Evolutionary conservation across 2,888 invertebrate species (phyloP).

Genomic region (Creontiades dilutus): DNA sequence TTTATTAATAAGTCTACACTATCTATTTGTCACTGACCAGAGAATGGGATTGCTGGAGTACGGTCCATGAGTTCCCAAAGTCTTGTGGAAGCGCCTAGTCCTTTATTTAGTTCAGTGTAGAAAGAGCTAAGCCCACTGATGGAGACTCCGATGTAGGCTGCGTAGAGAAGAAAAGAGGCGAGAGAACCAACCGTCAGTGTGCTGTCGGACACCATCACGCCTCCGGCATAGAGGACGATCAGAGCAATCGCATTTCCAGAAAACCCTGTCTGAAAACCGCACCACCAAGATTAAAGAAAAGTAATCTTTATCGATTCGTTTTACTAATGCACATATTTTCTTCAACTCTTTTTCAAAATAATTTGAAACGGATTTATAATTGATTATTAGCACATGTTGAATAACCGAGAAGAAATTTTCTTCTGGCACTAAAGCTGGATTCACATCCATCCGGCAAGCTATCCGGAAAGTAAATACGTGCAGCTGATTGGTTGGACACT

Average conservation of each 20-base stretch:
- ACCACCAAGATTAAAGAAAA: too few species aligned
- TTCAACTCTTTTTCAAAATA: too few species aligned
- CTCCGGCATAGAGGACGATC: constrained; percentile 94
- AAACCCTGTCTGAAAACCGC: constrained; percentile 85
- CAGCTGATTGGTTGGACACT: too few species aligned
- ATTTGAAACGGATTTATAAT: too few species aligned
- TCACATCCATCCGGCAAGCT: too few species aligned
- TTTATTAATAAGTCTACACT: too few species aligned
- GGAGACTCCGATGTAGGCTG: constrained; percentile 94
- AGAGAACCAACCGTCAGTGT: constrained; percentile 90
- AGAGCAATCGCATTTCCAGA: constrained; percentile 94
- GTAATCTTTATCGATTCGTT: too few species aligned
- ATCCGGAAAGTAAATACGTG: too few species aligned
- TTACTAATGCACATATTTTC: too few species aligned
- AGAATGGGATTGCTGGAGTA: constrained; percentile 79
- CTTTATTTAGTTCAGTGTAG: constrained; percentile 95
- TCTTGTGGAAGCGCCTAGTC: constrained; percentile 93
- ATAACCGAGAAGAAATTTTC: too few species aligned
- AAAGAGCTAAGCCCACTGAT: constrained; percentile 94
- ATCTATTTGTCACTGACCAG: constrained; percentile 38
- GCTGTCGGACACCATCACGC: constrained; percentile 90
- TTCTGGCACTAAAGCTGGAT: too few species aligned
- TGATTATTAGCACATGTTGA: too few species aligned
- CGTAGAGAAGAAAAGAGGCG: constrained; percentile 96
- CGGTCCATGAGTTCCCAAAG: constrained; percentile 94